These are phyloP conservation scores for Oreotrochilus melanogaster DNA, from an alignment of 2,113 vertebrate species.

Conservation along the genomic window DNA sequence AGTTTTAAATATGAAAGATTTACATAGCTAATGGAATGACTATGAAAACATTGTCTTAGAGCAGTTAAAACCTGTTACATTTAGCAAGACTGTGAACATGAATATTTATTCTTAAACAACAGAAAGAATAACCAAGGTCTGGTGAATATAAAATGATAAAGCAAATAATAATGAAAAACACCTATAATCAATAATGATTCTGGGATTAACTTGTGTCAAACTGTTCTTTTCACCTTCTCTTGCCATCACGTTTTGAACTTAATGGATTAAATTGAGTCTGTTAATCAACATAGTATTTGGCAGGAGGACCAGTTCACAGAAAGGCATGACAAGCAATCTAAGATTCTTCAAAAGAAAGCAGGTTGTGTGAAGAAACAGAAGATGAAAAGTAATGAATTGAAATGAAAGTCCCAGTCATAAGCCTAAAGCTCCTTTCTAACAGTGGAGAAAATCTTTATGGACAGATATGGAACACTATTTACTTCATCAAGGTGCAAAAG, in stretches of 20 bases:
- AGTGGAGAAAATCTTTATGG: not conserved
- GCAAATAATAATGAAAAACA: not conserved
- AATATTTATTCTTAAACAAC: constrained; percentile 47
- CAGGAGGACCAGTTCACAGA: not conserved
- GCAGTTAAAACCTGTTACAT: constrained; percentile 1
- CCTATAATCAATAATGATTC: not conserved
- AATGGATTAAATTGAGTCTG: not conserved
- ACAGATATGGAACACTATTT: not conserved
- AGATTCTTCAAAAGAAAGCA: not conserved
- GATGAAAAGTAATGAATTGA: not conserved
- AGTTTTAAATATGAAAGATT: constrained; percentile 39
- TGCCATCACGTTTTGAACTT: not conserved
- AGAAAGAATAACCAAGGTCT: constrained; percentile 39
- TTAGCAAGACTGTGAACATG: constrained; percentile 38
- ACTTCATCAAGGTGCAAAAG: not conserved
- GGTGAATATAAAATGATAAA: constrained; percentile 5
- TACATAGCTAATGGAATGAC: constrained; percentile 32
- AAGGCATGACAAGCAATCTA: not conserved
- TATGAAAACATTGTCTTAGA: constrained; percentile 24
- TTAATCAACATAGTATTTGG: not conserved
- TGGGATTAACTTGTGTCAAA: not conserved
- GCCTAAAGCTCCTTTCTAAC: not conserved
- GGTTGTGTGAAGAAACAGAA: not conserved
- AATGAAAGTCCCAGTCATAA: not conserved
- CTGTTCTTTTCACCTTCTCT: not conserved